Percentiles rank a stretch among this genome's conserved stretches.
These are phyloP conservation scores for Nomada lathburiana DNA, from an alignment of 2,888 invertebrate species.

Conservation along the genomic window DNA sequence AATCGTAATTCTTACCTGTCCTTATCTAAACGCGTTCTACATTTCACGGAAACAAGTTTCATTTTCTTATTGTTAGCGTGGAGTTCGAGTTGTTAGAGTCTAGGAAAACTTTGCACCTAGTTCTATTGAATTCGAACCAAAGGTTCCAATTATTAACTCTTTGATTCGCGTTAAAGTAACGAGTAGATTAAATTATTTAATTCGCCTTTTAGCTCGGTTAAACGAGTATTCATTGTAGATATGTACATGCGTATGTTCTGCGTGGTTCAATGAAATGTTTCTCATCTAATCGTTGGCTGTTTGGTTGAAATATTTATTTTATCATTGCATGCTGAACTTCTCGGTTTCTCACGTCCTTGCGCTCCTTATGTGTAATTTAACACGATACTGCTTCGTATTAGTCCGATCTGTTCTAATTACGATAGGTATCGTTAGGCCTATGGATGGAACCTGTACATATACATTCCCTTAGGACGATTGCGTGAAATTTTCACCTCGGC, in stretches of 20 bases:
- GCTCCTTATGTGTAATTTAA: constrained; percentile 18
- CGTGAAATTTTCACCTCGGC: constrained; percentile 57
- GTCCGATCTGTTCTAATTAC: constrained; percentile 40
- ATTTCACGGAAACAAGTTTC: no score
- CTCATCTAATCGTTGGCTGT: constrained; percentile 32
- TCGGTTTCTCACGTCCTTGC: constrained; percentile 56
- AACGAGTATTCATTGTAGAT: neutral
- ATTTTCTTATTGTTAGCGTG: neutral
- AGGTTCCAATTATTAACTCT: neutral
- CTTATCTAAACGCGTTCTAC: neutral
- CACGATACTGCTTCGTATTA: constrained; percentile 21
- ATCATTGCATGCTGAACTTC: constrained; percentile 48
- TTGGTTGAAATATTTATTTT: constrained; percentile 35
- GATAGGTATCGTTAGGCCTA: constrained; percentile 21
- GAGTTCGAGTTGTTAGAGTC: no score
- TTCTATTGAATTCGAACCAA: neutral
- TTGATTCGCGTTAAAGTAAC: neutral
- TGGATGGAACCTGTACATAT: constrained; percentile 2
- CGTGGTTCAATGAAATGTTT: constrained; percentile 8
- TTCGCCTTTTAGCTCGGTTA: constrained; percentile 16
- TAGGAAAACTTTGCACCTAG: neutral
- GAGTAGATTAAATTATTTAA: constrained; percentile 15
- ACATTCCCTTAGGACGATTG: constrained; percentile 36
- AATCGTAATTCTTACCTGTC: neutral
- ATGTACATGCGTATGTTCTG: neutral